phyloP scores from a whole-genome alignment of 1,140 invertebrate genomes.

The Drosophila triauraria region DNA sequence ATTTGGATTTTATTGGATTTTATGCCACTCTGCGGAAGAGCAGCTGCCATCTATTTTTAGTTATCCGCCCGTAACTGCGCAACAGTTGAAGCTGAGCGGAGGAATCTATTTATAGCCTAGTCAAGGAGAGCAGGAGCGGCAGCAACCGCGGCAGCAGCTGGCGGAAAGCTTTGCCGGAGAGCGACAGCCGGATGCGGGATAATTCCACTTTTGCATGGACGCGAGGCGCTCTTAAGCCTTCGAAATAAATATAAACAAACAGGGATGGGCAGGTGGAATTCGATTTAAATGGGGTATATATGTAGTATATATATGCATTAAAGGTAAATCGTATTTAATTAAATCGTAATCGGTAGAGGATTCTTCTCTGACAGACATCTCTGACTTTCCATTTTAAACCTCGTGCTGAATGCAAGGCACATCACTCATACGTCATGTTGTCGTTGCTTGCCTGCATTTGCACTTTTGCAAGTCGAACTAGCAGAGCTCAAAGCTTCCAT shows the following conservation, averaged over 20 bases:
- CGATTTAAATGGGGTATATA: background rate
- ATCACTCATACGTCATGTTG: constrained; percentile 7
- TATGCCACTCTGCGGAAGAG: constrained; percentile 29
- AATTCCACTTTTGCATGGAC: constrained; percentile 24
- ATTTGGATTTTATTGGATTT: constrained; percentile 72
- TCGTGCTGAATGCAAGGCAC: background rate
- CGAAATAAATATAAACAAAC: constrained; percentile 10
- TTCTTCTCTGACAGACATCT: background rate
- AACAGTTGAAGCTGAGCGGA: constrained; percentile 58
- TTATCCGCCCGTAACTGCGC: constrained; percentile 22
- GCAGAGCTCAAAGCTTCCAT: background rate
- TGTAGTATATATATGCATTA: too few species aligned
- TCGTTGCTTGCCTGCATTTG: background rate
- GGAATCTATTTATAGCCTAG: constrained; percentile 74
- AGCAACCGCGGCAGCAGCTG: constrained; percentile 14
- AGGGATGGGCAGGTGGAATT: constrained; percentile 1
- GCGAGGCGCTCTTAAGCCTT: constrained; percentile 8
- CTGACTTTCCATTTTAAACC: background rate
- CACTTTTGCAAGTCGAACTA: background rate
- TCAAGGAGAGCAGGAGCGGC: constrained; percentile 13
- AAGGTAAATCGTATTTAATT: background rate
- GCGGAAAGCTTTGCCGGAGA: constrained; percentile 36
- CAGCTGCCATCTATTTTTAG: constrained; percentile 71
- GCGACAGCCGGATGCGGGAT: constrained; percentile 1
- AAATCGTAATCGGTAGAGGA: too few species aligned